Conservation (phyloP, 2,888 invertebrate species). For the Nezara viridula region DNA sequence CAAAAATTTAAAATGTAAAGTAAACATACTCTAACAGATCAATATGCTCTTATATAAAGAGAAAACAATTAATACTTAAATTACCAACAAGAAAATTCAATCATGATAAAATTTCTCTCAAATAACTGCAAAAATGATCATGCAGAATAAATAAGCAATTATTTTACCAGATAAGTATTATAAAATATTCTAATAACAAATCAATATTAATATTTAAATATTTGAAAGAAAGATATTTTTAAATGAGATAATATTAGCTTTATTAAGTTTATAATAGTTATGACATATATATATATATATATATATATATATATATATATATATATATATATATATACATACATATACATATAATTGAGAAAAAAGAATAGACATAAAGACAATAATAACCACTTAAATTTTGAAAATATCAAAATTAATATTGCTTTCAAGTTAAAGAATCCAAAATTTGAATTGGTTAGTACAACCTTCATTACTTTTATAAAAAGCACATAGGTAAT, state of each 20-base stretch:
- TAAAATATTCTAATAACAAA: background rate
- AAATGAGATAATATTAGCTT: too few species aligned
- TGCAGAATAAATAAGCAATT: background rate
- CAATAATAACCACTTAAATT: background rate
- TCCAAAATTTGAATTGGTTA: background rate
- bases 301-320: too few species aligned
- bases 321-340: too few species aligned
- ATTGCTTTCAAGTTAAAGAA: too few species aligned
- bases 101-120: background rate
- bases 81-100: background rate
- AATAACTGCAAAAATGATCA: background rate
- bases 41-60: background rate
- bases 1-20: constrained; percentile 12
- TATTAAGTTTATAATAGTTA: too few species aligned
- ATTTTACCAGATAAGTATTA: background rate
- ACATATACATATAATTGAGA: too few species aligned
- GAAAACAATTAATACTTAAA: background rate
- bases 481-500: background rate
- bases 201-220: background rate
- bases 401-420: background rate
- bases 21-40: background rate
- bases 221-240: background rate
- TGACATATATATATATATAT: too few species aligned
- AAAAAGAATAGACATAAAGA: background rate
- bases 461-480: too few species aligned